These are phyloP conservation scores for Ambastaia sidthimunki DNA, from an alignment of 2,797 vertebrate species.

Conservation along the genomic window DNA sequence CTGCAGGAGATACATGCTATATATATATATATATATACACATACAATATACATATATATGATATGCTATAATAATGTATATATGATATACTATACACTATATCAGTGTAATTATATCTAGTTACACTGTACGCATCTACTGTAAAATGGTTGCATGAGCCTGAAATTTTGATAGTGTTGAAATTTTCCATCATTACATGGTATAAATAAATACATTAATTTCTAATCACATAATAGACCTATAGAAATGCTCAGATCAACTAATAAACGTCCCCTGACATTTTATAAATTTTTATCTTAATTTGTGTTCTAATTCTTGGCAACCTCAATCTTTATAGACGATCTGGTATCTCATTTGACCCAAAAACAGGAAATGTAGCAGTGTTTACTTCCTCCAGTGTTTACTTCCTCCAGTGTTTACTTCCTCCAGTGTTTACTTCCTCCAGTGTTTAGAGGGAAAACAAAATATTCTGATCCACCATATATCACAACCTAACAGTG, in stretches of 20 bases:
- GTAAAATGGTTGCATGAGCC: too few species aligned
- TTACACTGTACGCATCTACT: too few species aligned
- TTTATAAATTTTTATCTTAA: not conserved
- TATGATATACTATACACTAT: not conserved
- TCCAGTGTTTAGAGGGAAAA: not conserved
- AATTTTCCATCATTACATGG: not conserved
- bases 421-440: too few species aligned
- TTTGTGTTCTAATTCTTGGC: not conserved
- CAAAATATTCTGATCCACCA: not conserved
- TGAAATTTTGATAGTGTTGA: too few species aligned
- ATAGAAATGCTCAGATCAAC: not conserved
- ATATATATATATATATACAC: not conserved
- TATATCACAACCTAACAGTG: not conserved
- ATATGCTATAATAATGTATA: too few species aligned
- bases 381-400: not conserved
- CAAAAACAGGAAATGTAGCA: not conserved
- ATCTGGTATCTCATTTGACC: constrained; percentile 13
- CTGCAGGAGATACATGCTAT: not conserved
- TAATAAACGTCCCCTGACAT: not conserved
- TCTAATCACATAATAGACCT: not conserved
- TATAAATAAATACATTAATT: not conserved
- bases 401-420: too few species aligned
- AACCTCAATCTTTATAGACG: too few species aligned
- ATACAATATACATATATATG: not conserved
- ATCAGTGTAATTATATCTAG: too few species aligned